Evolutionary conservation across 2,113 vertebrate genomes (phyloP).

Genomic region (Gallinago undulata): DNA sequence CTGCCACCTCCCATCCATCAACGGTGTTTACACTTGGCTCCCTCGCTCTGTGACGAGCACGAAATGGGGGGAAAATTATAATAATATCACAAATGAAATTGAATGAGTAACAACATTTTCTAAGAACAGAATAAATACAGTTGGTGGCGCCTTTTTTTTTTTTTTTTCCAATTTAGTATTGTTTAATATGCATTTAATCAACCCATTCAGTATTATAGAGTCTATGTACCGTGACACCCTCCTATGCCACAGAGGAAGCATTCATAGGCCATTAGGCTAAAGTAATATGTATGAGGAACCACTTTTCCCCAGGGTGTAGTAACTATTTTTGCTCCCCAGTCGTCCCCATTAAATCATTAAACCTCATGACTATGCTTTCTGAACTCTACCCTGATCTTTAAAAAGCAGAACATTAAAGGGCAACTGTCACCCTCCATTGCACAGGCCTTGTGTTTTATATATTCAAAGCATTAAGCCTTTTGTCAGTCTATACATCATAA

Average conservation of each 20-base stretch:
- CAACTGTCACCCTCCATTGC: constrained; percentile 82
- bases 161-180: constrained; percentile 82
- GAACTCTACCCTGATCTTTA: constrained; percentile 92
- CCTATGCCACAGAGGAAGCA: constrained; percentile 71
- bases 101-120: constrained; percentile 70
- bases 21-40: background rate
- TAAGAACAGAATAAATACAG: constrained; percentile 77
- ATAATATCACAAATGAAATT: constrained; percentile 63
- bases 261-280: constrained; percentile 83
- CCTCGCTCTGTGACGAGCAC: constrained; percentile 20
- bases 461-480: constrained; percentile 84
- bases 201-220: constrained; percentile 84
- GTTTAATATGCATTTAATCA: constrained; percentile 93
- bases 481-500: constrained; percentile 86
- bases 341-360: constrained; percentile 93
- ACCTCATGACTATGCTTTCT: constrained; percentile 87
- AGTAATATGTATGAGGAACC: constrained; percentile 86
- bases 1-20: background rate
- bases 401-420: constrained; percentile 88
- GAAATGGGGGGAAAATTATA: constrained; percentile 51
- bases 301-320: constrained; percentile 86
- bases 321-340: constrained; percentile 86
- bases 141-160: constrained; percentile 62
- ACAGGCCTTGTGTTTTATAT: constrained; percentile 82
- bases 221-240: constrained; percentile 84